These are phyloP conservation scores for Otus sunia DNA, from an alignment of 2,113 vertebrate species.

Conservation along the genomic window DNA sequence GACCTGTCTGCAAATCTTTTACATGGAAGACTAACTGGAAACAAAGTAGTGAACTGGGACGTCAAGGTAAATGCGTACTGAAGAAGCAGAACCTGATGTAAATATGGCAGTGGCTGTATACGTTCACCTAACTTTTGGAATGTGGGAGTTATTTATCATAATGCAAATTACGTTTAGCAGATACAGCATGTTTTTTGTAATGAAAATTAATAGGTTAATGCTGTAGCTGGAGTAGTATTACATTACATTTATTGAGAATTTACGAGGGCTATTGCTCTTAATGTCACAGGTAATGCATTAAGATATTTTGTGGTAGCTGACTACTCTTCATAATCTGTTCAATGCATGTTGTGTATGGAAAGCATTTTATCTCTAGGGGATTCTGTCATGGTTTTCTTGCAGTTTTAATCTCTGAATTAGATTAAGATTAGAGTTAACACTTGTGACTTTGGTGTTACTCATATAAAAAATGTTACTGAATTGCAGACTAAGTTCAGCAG, in stretches of 20 bases:
- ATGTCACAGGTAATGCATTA: neutral
- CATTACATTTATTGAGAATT: neutral
- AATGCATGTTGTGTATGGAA: neutral
- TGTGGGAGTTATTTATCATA: neutral
- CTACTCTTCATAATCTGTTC: neutral
- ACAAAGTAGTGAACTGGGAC: constrained; percentile 98
- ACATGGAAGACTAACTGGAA: constrained; percentile 95
- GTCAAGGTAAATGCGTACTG: constrained; percentile 83
- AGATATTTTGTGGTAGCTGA: neutral
- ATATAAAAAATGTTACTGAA: neutral
- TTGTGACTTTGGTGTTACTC: neutral
- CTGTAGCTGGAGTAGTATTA: neutral
- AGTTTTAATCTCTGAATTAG: neutral
- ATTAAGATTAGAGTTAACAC: neutral
- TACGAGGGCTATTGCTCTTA: neutral
- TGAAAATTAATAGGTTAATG: neutral
- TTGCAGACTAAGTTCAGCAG: neutral
- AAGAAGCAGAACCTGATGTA: neutral
- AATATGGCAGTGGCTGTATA: neutral
- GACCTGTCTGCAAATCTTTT: constrained; percentile 91
- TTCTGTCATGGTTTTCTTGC: neutral
- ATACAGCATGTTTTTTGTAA: neutral
- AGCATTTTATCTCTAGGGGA: neutral
- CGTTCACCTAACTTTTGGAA: neutral
- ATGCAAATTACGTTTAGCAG: neutral